These are phyloP conservation scores for Diachasma alloeum DNA, from an alignment of 1,140 invertebrate species.

Conservation along the genomic window DNA sequence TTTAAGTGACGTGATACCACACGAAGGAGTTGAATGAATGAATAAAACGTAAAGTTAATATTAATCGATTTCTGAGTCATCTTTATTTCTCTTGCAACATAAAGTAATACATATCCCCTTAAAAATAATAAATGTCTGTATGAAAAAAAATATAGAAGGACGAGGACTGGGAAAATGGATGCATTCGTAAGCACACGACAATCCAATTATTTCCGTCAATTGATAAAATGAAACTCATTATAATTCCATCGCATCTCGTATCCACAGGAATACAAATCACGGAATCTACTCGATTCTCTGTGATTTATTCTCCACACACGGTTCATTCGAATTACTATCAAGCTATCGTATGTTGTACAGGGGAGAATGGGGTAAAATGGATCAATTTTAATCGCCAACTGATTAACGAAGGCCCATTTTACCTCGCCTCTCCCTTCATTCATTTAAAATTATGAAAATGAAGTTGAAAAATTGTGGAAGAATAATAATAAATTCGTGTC, in stretches of 20 bases:
- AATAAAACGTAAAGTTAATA: neutral
- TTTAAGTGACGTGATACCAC: too few relatives aligned
- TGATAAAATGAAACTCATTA: neutral
- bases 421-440: too few relatives aligned
- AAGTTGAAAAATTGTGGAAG: neutral
- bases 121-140: neutral
- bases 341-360: neutral
- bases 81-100: neutral
- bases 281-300: neutral
- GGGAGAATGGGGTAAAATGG: neutral
- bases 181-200: too few relatives aligned
- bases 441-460: neutral
- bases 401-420: too few relatives aligned
- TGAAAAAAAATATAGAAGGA: neutral
- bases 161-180: too few relatives aligned
- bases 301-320: too few relatives aligned
- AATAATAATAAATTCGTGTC: neutral
- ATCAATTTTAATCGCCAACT: too few relatives aligned
- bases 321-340: too few relatives aligned
- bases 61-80: neutral
- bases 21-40: too few relatives aligned
- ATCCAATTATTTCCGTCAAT: neutral
- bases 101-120: neutral
- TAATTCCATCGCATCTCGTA: too few relatives aligned
- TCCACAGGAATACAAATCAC: neutral